phyloP scores from a whole-genome alignment of 2,888 invertebrate genomes.

The Ariolimax columbianus region DNA sequence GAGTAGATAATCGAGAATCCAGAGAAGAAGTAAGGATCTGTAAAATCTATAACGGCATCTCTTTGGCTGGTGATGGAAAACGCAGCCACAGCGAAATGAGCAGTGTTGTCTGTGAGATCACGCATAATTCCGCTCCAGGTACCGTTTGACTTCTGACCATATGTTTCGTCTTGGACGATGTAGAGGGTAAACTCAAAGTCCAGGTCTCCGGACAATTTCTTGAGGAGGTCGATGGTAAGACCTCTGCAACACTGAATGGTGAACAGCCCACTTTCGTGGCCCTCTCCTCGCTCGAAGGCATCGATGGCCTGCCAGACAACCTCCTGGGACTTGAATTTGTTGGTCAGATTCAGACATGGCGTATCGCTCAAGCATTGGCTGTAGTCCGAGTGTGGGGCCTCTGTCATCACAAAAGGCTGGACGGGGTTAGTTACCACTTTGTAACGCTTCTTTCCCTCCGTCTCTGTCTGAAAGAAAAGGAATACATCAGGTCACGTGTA shows the following conservation, averaged over 20 bases:
- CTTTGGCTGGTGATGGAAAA: conserved; percentile 87
- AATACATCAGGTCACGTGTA: too few relatives aligned
- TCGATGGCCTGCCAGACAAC: conserved; percentile 78
- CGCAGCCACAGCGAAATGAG: conserved; percentile 94
- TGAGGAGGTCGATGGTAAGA: conserved; percentile 91
- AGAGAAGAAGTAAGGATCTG: conserved; percentile 93
- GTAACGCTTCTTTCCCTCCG: conserved; percentile 84
- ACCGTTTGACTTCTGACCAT: conserved; percentile 82
- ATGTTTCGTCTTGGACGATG: conserved; percentile 82
- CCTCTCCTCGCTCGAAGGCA: conserved; percentile 71
- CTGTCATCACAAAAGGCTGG: conserved; percentile 93
- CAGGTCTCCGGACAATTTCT: conserved; percentile 89
- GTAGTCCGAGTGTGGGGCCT: conserved; percentile 83
- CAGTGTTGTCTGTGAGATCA: conserved; percentile 91
- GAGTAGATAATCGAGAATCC: conserved; percentile 90
- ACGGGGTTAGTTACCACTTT: conserved; percentile 92
- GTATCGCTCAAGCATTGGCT: conserved; percentile 67
- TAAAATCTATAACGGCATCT: conserved; percentile 89
- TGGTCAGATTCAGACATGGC: conserved; percentile 65
- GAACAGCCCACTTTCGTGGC: conserved; percentile 67
- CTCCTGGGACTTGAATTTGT: conserved; percentile 60
- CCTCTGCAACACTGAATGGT: conserved; percentile 86
- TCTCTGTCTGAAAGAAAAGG: conserved; percentile 78
- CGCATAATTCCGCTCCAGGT: conserved; percentile 94
- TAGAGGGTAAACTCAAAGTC: conserved; percentile 93